Base-by-base conservation (phyloP, 2,888 invertebrate species). In the Pristionchus arcanus region DNA sequence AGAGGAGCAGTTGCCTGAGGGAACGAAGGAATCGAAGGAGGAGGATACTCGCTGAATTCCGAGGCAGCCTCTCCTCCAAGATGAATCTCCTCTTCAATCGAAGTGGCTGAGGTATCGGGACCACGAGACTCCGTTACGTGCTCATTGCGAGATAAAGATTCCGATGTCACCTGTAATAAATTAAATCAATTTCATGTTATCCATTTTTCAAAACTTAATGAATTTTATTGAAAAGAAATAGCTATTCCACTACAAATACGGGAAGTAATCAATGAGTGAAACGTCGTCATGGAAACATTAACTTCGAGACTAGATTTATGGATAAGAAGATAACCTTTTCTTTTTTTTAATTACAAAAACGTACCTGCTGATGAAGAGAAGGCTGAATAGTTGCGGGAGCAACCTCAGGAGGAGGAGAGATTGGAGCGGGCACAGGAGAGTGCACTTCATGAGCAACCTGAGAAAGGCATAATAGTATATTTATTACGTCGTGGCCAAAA, bases 361-460 rank as follows among this genome's bases (percentile, higher is more conserved):
- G 34, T 74, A 93, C 93, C 90, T 94, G 92, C 90, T 94, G 93
- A 77, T 94, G 93, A 7, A 91, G 63, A 28, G 93, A 93, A 31
- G 94, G 93, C 42, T 94, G 92, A 71, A 94, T 94, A 16, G 94
- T 94, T 0, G 94, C 94, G 3, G 94, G 93, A 15, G 91, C 81
- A 66, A 92, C 92, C 25, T 90, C 89, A 53, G 91, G 90, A 81
- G 92, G 91, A n/a, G 91, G 90, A 81, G 92, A 93, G 28, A 91
- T 91, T 34, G 92, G 92, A 25, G 92, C 92, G 66, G 92, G 91
- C 34, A 92, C 81, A 42, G 89, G 83, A 37, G 89, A 83, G 15
- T n/a, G 34, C 59, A 68, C 34, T 34, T 59, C 74, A 11, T 55
- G 81, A 53, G 49, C 25, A 25, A 55, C 42, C 42, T 77, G 28